A percentile compares a stretch with the other conserved stretches of the same genome.
These are phyloP conservation scores for Clarias gariepinus DNA, from an alignment of 2,113 vertebrate genomes.

Conservation along the genomic window DNA sequence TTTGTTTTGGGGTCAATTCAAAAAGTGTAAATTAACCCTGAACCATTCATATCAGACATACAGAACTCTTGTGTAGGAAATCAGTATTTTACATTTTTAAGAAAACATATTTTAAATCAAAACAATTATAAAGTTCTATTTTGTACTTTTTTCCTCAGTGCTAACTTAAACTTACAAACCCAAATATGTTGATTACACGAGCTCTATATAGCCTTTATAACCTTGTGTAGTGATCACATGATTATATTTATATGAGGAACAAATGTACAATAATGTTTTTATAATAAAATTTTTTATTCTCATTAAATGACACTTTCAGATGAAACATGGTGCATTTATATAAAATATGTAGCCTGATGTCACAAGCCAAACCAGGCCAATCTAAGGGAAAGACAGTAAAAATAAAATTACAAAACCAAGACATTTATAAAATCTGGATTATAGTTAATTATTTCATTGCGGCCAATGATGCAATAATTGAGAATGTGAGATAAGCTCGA, in stretches of 20 bases:
- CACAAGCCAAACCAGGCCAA: not conserved
- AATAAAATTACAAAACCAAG: not conserved
- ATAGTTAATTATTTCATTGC: conserved; percentile 15
- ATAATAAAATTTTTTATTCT: conserved; percentile 11
- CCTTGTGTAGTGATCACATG: conserved; percentile 12
- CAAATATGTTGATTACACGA: conserved; percentile 2
- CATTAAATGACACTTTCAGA: conserved; percentile 39
- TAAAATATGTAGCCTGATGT: not conserved
- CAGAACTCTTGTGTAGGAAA: not conserved
- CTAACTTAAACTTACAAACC: conserved; percentile 4
- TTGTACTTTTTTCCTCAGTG: not conserved
- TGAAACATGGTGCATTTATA: not conserved
- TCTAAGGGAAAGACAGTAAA: not conserved
- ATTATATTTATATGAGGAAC: conserved; percentile 49
- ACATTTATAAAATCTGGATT: not conserved
- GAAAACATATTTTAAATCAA: not conserved
- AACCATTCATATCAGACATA: not conserved
- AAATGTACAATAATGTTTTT: conserved; percentile 45
- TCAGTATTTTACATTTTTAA: conserved; percentile 33
- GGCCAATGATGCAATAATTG: conserved; percentile 25
- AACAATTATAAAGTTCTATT: not conserved
- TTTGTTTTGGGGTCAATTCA: not conserved
- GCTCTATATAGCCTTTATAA: not conserved
- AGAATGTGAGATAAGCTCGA: conserved; percentile 28
- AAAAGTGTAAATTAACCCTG: not conserved